phyloP scores from a whole-genome alignment of 2,113 vertebrate genomes.

The Amphiprion percula region DNA sequence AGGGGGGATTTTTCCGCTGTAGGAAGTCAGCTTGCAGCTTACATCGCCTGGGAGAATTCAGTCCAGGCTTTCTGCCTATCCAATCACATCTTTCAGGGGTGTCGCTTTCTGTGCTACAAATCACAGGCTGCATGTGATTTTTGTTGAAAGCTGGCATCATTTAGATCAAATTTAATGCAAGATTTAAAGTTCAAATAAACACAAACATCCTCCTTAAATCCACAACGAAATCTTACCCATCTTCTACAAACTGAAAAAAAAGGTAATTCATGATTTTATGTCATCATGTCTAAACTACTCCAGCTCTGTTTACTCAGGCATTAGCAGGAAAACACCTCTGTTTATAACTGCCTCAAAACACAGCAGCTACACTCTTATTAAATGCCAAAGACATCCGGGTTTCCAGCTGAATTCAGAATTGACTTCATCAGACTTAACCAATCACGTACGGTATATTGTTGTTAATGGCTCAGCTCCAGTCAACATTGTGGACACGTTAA shows the following conservation, averaged over 20 bases:
- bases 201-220: neutral
- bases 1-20: constrained; percentile 58
- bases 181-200: neutral
- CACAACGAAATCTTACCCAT: neutral
- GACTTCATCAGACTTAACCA: neutral
- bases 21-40: constrained; percentile 60
- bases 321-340: constrained; percentile 4
- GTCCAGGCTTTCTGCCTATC: constrained; percentile 20
- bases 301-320: constrained; percentile 10
- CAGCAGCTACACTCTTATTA: neutral
- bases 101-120: constrained; percentile 18
- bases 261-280: constrained; percentile 8
- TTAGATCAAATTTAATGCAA: neutral
- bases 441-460: neutral
- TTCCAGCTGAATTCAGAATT: constrained; percentile 11
- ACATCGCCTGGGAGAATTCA: constrained; percentile 63
- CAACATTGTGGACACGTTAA: constrained; percentile 9
- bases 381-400: neutral
- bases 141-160: neutral
- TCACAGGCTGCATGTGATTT: constrained; percentile 9
- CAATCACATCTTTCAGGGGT: constrained; percentile 11
- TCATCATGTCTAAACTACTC: neutral
- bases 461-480: constrained; percentile 14
- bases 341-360: constrained; percentile 12
- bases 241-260: neutral